phyloP scores from a whole-genome alignment of 2,888 invertebrate genomes.

The Gari tellinella region DNA sequence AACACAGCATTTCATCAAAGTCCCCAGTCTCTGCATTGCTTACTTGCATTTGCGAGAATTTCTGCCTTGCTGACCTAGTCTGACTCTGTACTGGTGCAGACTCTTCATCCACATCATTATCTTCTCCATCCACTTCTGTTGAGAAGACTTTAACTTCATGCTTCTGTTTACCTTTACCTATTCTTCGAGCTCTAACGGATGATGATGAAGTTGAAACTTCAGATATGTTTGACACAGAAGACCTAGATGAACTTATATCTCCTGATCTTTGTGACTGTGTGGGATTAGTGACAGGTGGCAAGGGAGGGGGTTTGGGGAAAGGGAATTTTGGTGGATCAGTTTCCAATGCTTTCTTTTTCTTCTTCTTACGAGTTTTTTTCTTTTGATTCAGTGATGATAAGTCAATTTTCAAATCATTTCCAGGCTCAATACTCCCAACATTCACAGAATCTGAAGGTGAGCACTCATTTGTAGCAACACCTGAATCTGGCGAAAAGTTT shows the following conservation, averaged over 20 bases:
- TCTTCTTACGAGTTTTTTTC: slow-evolving; percentile 61
- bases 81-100: slow-evolving; percentile 33
- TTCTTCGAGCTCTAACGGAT: background rate
- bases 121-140: background rate
- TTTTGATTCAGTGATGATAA: slow-evolving; percentile 22
- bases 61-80: slow-evolving; percentile 8
- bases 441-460: slow-evolving; percentile 61
- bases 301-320: slow-evolving; percentile 71
- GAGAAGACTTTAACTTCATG: background rate
- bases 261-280: no score
- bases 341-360: slow-evolving; percentile 60
- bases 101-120: slow-evolving; percentile 29
- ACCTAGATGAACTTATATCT: no score
- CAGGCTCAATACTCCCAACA: slow-evolving; percentile 14
- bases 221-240: no score
- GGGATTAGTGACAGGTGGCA: slow-evolving; percentile 67
- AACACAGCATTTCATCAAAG: slow-evolving; percentile 81
- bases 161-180: background rate
- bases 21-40: slow-evolving; percentile 64
- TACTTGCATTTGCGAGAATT: slow-evolving; percentile 1
- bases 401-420: slow-evolving; percentile 43
- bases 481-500: slow-evolving; percentile 75
- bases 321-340: slow-evolving; percentile 66
- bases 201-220: background rate
- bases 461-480: slow-evolving; percentile 76